Conservation (phyloP, 2,797 vertebrate species). For the Toxotes lorentzi region DNA sequence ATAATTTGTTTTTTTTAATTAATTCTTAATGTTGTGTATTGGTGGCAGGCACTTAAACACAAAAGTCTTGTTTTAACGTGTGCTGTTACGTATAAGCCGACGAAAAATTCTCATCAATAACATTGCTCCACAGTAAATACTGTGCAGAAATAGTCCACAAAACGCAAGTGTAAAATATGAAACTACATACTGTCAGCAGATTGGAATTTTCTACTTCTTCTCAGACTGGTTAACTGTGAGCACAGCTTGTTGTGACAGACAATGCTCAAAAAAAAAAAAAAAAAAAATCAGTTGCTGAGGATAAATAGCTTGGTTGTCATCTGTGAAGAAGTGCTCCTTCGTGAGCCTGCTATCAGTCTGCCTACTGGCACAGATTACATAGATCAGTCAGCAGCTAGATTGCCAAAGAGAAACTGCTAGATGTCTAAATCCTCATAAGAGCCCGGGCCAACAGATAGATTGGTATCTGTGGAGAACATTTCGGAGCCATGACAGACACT, state of each 20-base stretch:
- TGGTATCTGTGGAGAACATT: not conserved
- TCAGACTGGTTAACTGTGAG: slow-evolving; percentile 45
- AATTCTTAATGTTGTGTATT: not conserved
- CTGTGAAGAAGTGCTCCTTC: slow-evolving; percentile 56
- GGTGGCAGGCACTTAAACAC: not conserved
- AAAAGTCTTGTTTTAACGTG: not conserved
- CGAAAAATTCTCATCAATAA: not conserved
- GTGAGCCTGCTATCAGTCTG: slow-evolving; percentile 63
- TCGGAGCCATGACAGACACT: slow-evolving; percentile 25
- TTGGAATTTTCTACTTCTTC: not conserved
- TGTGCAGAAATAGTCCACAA: slow-evolving; percentile 1
- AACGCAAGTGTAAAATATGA: not conserved
- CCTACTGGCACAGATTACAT: slow-evolving; percentile 46
- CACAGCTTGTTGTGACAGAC: slow-evolving; percentile 63
- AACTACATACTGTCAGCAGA: slow-evolving; percentile 17
- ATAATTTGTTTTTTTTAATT: too few species aligned
- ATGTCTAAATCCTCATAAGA: slow-evolving; percentile 47
- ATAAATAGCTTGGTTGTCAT: slow-evolving; percentile 60
- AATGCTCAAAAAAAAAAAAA: slow-evolving; percentile 4
- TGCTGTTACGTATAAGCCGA: not conserved
- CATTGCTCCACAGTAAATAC: not conserved
- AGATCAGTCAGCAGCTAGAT: slow-evolving; percentile 56
- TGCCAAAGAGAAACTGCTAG: slow-evolving; percentile 44
- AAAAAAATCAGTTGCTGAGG: slow-evolving; percentile 62
- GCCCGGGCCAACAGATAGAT: slow-evolving; percentile 46